Conservation (phyloP, 2,113 vertebrate species). For the Piaya cayana region DNA sequence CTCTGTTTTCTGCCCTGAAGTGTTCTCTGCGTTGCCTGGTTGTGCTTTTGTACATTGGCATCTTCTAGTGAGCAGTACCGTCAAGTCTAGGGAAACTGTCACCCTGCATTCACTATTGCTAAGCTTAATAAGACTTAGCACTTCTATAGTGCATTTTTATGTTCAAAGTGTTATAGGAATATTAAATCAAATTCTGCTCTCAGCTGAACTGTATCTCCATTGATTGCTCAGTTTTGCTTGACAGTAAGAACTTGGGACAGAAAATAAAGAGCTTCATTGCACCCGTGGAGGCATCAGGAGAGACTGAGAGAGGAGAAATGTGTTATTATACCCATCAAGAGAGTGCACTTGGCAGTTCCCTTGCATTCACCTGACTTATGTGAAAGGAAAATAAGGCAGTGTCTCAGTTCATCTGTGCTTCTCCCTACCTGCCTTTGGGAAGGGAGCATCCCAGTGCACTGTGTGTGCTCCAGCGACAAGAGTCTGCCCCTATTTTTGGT, state of each 20-base stretch:
- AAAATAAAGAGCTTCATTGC: constrained; percentile 27
- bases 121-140: constrained; percentile 35
- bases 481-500: neutral
- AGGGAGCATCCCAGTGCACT: neutral
- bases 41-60: neutral
- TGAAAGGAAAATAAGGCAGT: neutral
- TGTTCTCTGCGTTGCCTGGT: neutral
- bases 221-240: constrained; percentile 41
- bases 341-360: neutral
- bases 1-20: neutral
- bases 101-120: neutral
- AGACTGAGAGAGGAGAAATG: neutral
- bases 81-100: neutral
- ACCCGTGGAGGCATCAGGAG: neutral
- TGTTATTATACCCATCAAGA: neutral
- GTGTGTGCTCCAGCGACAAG: neutral
- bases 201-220: constrained; percentile 11
- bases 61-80: neutral
- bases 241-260: constrained; percentile 21
- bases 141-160: constrained; percentile 27
- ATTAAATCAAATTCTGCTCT: constrained; percentile 51
- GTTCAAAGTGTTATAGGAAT: constrained; percentile 40
- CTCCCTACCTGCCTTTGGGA: neutral
- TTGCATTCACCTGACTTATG: neutral
- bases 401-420: neutral